Base-by-base conservation (phyloP, 2,113 vertebrate species). In the Carassius gibelio region DNA sequence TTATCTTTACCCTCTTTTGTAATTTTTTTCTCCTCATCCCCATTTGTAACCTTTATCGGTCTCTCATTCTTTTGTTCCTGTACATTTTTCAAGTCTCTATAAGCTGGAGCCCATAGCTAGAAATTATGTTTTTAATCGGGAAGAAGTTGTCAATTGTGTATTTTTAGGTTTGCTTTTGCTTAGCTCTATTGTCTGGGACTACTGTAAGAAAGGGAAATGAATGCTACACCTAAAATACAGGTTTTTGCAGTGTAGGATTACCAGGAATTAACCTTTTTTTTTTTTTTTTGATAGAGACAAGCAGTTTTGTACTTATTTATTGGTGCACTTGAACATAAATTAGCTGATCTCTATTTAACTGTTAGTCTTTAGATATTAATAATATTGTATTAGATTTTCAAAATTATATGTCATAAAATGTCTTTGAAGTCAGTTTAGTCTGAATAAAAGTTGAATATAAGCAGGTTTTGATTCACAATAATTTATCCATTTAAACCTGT, bases 1-100 rank as follows among this genome's bases (percentile, higher is more conserved):
- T 80, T 83, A 83, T 84, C 38, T 34, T 57, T 69, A 83, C 26
- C 38, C 76, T 79, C 30, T 5, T 71, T 45, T 59, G 57, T 59
- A 42, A 14, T 61, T 36, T 36, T 23, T 57, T 5, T 15, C 57
- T 62, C 21, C 11, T 2, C 8, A 30, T 69, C 19, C 42, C 45
- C 42, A 34, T 82, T 69, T 82, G 62, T 81, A 52, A 34, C 64
- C 42, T 69, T 81, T 69, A 80, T 83, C 34, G 21, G 34, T 38
- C 59, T 72, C 13, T 83, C n/a, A 8, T 75, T 4, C 38, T 26
- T 64, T 84, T 61, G 14, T 84, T 84, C 30, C 14, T 10, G 19
- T 17, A 68, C 0, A 8, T 21, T 42, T 81, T 81, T 82, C 26
- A 82, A n/a, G 26, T 72, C 66, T 82, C 30, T 21, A 19, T 71